These are phyloP conservation scores for Hipparchia sbordonii DNA, from an alignment of 2,888 invertebrate genomes.

Conservation along the genomic window DNA sequence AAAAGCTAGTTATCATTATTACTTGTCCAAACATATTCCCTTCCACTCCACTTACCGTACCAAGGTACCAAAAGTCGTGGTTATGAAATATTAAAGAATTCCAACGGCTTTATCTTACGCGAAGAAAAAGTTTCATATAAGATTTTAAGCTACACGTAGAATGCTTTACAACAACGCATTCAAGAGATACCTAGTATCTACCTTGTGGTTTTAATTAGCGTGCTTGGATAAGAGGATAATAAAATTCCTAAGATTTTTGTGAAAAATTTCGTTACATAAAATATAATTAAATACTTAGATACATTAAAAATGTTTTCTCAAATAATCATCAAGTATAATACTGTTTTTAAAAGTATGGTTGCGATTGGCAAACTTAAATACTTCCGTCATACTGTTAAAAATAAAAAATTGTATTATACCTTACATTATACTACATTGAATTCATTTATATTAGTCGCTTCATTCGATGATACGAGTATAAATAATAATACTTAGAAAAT, in stretches of 20 bases:
- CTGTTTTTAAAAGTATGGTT: no score
- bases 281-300: background rate
- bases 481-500: no score
- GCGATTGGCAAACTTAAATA: no score
- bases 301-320: no score
- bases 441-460: no score
- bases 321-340: no score
- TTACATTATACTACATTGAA: no score
- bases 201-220: conserved; percentile 17
- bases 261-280: background rate
- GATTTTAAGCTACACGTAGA: conserved; percentile 3
- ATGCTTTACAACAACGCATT: conserved; percentile 4
- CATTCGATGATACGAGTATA: no score
- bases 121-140: conserved; percentile 5
- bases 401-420: no score
- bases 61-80: background rate
- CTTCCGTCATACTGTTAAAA: no score
- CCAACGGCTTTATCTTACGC: background rate
- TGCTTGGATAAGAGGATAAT: background rate
- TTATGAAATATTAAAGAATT: conserved; percentile 6
- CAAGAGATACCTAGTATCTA: background rate
- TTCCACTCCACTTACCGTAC: background rate
- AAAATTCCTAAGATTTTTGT: conserved; percentile 6
- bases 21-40: background rate
- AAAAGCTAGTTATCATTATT: no score